Percentiles rank a stretch among this genome's conserved stretches.
Evolutionary conservation across 2,113 vertebrate genomes (phyloP).

Genomic region (Cottus gobio): DNA sequence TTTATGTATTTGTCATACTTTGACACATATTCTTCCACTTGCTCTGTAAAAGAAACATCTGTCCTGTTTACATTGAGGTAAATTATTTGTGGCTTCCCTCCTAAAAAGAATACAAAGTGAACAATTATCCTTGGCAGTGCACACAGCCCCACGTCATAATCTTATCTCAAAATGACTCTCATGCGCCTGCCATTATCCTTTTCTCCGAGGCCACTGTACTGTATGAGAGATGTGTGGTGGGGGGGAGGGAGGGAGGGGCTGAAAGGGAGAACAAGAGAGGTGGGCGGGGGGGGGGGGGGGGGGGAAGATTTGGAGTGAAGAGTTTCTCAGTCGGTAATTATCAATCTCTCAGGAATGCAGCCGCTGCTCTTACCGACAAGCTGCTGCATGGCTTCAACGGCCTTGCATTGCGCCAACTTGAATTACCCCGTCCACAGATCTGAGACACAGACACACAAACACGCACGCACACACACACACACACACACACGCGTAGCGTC

Average conservation of each 20-base stretch:
- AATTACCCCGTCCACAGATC: slow-evolving; percentile 38
- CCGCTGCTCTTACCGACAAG: slow-evolving; percentile 72
- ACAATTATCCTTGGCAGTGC: slow-evolving; percentile 31
- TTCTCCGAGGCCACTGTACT: slow-evolving; percentile 50
- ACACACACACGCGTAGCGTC: no score
- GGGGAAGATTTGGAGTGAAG: slow-evolving; percentile 71
- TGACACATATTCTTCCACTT: neutral
- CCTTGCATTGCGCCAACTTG: slow-evolving; percentile 40
- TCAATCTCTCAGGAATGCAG: slow-evolving; percentile 82
- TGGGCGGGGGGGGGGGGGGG: slow-evolving; percentile 5
- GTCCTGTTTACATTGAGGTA: slow-evolving; percentile 2
- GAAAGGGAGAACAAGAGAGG: slow-evolving; percentile 19
- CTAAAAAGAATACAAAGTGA: slow-evolving; percentile 16
- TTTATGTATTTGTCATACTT: neutral
- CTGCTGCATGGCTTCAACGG: slow-evolving; percentile 75
- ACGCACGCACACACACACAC: slow-evolving; percentile 1
- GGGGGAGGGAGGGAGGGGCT: neutral
- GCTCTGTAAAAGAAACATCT: neutral
- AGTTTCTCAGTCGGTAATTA: slow-evolving; percentile 78
- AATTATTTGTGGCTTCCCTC: slow-evolving; percentile 7
- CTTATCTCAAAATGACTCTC: slow-evolving; percentile 70
- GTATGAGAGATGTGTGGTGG: slow-evolving; percentile 23
- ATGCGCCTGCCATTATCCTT: slow-evolving; percentile 65
- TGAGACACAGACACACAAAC: neutral
- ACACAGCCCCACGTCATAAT: slow-evolving; percentile 49